These are phyloP conservation scores for Oxyura jamaicensis DNA, from an alignment of 2,113 vertebrate genomes.

Conservation along the genomic window DNA sequence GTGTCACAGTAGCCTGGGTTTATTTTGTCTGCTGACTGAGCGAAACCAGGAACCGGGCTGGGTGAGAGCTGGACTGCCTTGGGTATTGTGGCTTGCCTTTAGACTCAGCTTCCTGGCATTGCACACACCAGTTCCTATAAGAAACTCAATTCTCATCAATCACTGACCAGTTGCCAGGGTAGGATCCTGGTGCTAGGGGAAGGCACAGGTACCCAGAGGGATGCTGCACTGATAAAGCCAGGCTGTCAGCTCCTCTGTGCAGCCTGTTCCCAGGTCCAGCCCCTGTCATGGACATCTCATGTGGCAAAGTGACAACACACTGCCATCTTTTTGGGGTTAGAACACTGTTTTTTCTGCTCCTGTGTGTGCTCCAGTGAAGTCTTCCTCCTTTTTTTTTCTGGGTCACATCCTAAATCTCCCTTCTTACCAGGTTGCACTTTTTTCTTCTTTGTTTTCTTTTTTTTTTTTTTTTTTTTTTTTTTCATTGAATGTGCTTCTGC, in stretches of 20 bases:
- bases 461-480: not conserved
- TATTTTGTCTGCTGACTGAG: not conserved
- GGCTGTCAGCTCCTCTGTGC: rapidly evolving
- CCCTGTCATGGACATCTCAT: not conserved
- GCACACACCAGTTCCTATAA: not conserved
- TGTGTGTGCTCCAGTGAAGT: not conserved
- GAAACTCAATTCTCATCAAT: not conserved
- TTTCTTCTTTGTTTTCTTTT: not conserved
- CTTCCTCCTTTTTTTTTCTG: not conserved
- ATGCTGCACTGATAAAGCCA: not conserved
- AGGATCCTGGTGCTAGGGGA: not conserved
- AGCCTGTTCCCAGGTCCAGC: not conserved
- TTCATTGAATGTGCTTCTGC: not conserved
- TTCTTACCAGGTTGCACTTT: not conserved
- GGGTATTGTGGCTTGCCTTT: rapidly evolving
- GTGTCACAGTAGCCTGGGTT: not conserved
- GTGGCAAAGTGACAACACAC: rapidly evolving
- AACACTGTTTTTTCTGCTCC: not conserved
- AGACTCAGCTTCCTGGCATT: not conserved
- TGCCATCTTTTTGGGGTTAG: not conserved
- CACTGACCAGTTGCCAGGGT: not conserved
- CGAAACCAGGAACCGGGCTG: not conserved
- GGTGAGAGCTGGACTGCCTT: not conserved
- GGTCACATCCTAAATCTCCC: not conserved
- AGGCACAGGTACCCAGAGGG: rapidly evolving